Evolutionary conservation across 1,140 invertebrate species (phyloP).

Genomic region (Anadara kagoshimensis): DNA sequence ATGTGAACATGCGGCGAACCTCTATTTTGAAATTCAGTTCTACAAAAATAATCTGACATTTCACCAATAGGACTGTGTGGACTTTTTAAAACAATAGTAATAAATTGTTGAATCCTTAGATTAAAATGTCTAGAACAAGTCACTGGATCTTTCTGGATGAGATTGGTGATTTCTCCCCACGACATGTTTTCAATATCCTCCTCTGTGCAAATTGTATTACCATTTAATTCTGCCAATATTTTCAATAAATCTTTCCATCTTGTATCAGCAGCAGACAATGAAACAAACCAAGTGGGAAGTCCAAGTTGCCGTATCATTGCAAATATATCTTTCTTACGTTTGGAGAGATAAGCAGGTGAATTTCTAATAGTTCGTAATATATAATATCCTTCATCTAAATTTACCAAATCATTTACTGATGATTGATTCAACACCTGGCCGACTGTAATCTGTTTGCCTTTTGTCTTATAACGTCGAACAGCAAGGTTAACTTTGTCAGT

Average conservation of each 20-base stretch:
- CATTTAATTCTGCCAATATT: conserved; percentile 37
- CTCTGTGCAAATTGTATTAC: conserved; percentile 36
- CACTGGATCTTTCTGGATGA: conserved; percentile 43
- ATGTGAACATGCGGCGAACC: conserved; percentile 36
- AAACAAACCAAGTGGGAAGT: conserved; percentile 26
- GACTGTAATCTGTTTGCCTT: conserved; percentile 39
- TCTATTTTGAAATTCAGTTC: conserved; percentile 17
- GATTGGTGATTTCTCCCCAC: no score
- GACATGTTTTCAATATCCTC: conserved; percentile 32
- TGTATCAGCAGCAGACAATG: conserved; percentile 45
- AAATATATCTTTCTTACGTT: conserved; percentile 52
- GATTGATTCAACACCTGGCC: conserved; percentile 13
- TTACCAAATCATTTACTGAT: conserved; percentile 33
- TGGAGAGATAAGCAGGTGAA: conserved; percentile 45
- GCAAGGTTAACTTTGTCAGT: conserved; percentile 37
- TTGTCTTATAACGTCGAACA: conserved; percentile 34
- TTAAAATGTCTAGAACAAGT: conserved; percentile 48
- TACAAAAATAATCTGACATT: conserved; percentile 18
- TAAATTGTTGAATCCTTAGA: conserved; percentile 26
- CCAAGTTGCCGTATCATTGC: conserved; percentile 53
- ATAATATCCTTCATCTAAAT: conserved; percentile 50
- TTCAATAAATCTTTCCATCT: conserved; percentile 33
- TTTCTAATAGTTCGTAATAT: conserved; percentile 41
- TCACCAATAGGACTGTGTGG: conserved; percentile 11
- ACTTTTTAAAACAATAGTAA: conserved; percentile 51